A percentile compares a stretch with the other conserved stretches of the same genome.
phyloP scores from a whole-genome alignment of 2,113 vertebrate species.

The Anolis sagrei region DNA sequence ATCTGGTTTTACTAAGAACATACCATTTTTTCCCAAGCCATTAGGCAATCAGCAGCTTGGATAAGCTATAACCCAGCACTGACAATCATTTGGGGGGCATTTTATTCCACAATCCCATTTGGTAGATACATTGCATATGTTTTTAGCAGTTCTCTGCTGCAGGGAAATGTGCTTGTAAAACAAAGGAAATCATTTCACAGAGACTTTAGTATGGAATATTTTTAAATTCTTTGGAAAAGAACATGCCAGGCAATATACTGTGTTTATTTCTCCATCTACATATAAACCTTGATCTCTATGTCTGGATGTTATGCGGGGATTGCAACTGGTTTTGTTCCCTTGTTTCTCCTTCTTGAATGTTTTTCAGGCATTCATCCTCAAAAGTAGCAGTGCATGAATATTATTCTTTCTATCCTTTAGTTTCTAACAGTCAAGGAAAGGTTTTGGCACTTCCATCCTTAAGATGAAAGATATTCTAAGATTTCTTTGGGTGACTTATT shows the following conservation, averaged over 20 bases:
- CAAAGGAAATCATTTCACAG: slow-evolving; percentile 25
- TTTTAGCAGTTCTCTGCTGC: slow-evolving; percentile 24
- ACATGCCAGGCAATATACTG: too few species aligned
- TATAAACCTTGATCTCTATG: neutral
- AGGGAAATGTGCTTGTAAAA: slow-evolving; percentile 19
- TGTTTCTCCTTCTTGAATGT: neutral
- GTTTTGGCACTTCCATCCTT: neutral
- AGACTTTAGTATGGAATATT: neutral
- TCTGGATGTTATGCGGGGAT: neutral
- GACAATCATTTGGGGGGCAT: neutral
- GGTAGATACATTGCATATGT: slow-evolving; percentile 6
- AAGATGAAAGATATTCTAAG: neutral
- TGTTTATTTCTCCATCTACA: neutral
- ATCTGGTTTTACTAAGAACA: neutral
- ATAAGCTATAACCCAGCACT: slow-evolving; percentile 10
- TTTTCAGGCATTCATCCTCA: neutral
- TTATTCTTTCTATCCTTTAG: neutral
- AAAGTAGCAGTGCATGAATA: neutral
- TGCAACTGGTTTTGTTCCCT: neutral
- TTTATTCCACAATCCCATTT: slow-evolving; percentile 8
- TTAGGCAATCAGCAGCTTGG: neutral
- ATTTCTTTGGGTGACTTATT: neutral
- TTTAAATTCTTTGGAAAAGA: slow-evolving; percentile 4
- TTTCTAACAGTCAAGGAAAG: neutral
- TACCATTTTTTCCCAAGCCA: neutral